Base-by-base conservation (phyloP, 2,888 invertebrate genomes). In the Elegia similella region DNA sequence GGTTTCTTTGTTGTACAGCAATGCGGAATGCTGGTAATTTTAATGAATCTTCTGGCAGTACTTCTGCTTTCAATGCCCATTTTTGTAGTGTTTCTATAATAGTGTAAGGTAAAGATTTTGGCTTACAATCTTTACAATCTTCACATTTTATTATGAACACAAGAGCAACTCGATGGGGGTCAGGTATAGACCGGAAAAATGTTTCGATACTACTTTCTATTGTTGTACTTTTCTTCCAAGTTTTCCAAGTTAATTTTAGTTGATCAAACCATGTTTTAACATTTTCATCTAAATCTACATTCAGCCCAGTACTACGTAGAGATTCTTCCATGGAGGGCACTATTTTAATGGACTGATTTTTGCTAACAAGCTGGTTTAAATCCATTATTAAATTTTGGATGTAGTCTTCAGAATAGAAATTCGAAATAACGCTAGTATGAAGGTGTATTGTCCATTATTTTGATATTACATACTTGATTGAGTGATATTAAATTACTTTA, bases 11-110 rank as follows among this genome's bases (percentile, higher is more conserved):
- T 62, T 92, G 93, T 64, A 92, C 93, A 12, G 95, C 93, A 68
- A 96, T 92, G 75, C 93, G 93, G 84, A 96, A 96, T 55, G 95
- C 95, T 63, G 95, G 94, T 72, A 94, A 80, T 83, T 96, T 96
- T 32, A 95, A 85, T 74, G 81, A 82, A 63, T 89, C 87, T 65
- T 82, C 88, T 66, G 92, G 90, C 50, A 74, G 74, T 64, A 72
- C 80, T 71, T 77, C 74, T 76, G 64, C 72, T 58, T 76, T 63
- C 29, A 76, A 69, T 43, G 92, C 88, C 83, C 93, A 93, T 62
- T 88, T 91, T 62, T 92, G 84, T 61, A 95, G 88, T 56, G 92
- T 92, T 76, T 95, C 94, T 64, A 95, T 88, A 62, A 95, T 93
- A 64, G 92, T 92, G 72, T 93, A 91, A 30, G 95, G 91, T 56